These are phyloP conservation scores for Drosophila atripex DNA, from an alignment of 2,888 invertebrate species.

Conservation along the genomic window DNA sequence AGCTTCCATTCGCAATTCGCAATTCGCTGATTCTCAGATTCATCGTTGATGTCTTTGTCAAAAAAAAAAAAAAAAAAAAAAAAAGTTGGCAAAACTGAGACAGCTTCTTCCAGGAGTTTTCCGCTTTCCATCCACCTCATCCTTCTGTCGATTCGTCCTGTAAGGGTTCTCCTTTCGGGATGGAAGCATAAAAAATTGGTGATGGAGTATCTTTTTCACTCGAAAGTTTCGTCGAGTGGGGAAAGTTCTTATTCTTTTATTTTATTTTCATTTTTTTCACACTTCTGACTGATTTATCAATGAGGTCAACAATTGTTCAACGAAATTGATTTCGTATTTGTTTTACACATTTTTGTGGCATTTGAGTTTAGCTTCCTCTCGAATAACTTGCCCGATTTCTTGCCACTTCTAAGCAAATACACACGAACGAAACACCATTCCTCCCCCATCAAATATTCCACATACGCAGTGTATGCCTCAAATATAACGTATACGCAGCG, in stretches of 20 bases:
- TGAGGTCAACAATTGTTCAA: conserved; percentile 40
- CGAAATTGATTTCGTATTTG: conserved; percentile 30
- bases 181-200: conserved; percentile 31
- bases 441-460: conserved; percentile 11
- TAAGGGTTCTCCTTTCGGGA: too few species aligned
- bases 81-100: conserved; percentile 49
- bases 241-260: background rate
- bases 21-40: conserved; percentile 32
- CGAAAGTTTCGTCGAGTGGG: conserved; percentile 1
- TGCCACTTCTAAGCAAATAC: background rate
- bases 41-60: background rate
- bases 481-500: conserved; percentile 30
- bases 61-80: too few species aligned
- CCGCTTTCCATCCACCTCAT: conserved; percentile 5
- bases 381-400: background rate
- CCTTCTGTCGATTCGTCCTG: background rate
- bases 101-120: conserved; percentile 48
- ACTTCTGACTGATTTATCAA: conserved; percentile 42
- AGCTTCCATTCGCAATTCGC: conserved; percentile 42
- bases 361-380: conserved; percentile 6
- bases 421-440: background rate
- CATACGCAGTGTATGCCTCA: conserved; percentile 25
- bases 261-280: background rate
- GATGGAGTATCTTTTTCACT: conserved; percentile 38
- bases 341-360: conserved; percentile 17